Conservation (phyloP, 2,797 vertebrate species). For the Acanthopagrus latus region DNA sequence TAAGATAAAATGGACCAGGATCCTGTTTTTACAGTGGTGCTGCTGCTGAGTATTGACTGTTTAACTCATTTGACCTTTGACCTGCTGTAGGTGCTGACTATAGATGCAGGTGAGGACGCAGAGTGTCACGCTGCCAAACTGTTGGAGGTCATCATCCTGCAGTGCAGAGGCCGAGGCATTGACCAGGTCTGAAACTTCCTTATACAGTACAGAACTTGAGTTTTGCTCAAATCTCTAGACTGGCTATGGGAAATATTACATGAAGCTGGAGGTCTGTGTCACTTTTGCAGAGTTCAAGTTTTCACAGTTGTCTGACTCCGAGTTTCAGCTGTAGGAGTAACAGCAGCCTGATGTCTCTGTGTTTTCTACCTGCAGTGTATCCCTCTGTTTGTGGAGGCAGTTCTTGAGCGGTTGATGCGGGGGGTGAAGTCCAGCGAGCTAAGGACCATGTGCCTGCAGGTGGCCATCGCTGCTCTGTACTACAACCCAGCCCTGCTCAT, state of each 20-base stretch:
- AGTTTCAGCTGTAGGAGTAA: background rate
- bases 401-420: slow-evolving; percentile 93
- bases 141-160: slow-evolving; percentile 96
- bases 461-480: slow-evolving; percentile 95
- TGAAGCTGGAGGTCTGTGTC: background rate
- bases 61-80: slow-evolving; percentile 5
- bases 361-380: slow-evolving; percentile 87
- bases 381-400: slow-evolving; percentile 95
- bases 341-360: background rate
- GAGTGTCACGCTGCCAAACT: slow-evolving; percentile 98
- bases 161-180: slow-evolving; percentile 94
- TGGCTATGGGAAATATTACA: background rate
- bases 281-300: background rate
- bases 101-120: slow-evolving; percentile 94
- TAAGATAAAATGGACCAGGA: background rate
- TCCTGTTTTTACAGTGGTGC: background rate
- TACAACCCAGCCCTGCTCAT: slow-evolving; percentile 94
- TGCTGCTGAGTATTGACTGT: background rate
- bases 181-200: slow-evolving; percentile 89
- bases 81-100: slow-evolving; percentile 89
- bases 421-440: slow-evolving; percentile 96
- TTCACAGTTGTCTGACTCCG: too few species aligned
- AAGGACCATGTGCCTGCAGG: slow-evolving; percentile 97
- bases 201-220: background rate
- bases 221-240: background rate